Base-by-base conservation (phyloP, 2,888 invertebrate genomes). In the Tipula confusa region DNA sequence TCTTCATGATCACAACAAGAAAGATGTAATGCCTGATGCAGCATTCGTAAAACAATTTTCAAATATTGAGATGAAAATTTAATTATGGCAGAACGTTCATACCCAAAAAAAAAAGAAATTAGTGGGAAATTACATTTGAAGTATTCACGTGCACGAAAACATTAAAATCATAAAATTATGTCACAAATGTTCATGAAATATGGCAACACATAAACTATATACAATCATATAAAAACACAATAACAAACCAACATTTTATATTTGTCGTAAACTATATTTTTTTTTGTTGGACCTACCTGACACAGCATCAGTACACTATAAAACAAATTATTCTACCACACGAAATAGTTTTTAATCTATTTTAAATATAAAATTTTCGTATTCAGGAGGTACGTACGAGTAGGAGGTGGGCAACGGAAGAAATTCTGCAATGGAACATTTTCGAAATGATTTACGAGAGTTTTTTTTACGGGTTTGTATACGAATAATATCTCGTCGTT, bases 151-250 rank as follows among this genome's bases (percentile, higher is more conserved):
- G 24, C 24, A 9, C 13, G 64, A 7, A 11, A 64, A 24, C 24
- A 64, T 64, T 64, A 24, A 64, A 64, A 64, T 64, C 64, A 24
- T 9, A 64, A 64, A 64, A 24, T 64, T 64, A 64, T 64, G 64
- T 64, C 64, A 64, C 64, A 64, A 64, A 24, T 64, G 64, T 64
- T 64, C 64, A 64, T 64, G 24, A 64, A 64, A 24, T 64, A 64
- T 64, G 64, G 64, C 64, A n/a, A 43, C n/a, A 43, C 43, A 64
- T 64, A 64, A 64, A 64, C 24, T 24, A 64, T 64, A 64, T n/a
- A 64, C 64, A 64, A 64, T 24, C 64, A 18, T 64, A 18, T 7
- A 33, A 9, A 5, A 33, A 7, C 5, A 1, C 9, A 33, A 33
- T 33, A 33, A 33, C 33, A 1, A 33, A 33, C 33, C 33, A 24